Base-by-base conservation (phyloP, 2,797 vertebrate species). In the Channa striata region DNA sequence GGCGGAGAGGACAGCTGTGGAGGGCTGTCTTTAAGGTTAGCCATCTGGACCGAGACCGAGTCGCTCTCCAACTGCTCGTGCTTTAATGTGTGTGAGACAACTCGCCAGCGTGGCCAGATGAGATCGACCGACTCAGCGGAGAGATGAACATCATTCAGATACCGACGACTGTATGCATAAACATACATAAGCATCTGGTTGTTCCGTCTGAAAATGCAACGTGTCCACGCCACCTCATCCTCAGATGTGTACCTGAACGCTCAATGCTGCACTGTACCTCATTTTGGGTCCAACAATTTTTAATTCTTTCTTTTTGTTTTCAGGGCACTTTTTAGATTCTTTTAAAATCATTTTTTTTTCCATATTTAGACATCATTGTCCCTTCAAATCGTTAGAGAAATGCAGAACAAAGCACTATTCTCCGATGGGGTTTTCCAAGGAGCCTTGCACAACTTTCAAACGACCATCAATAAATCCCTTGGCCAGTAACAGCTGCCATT, bases 1-100 rank as follows among this genome's bases (percentile, higher is more conserved):
- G 50, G 46, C 49, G 17, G 53, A 49, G 77, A 57, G 67, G 83
- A 88, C 83, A 87, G 88, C 81, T 88, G 85, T 67, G 58, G 68
- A 75, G 71, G 49, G 72, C 61, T 68, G 76, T 84, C 70, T 86
- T 85, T 91, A 88, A 91, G 90, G 87, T 89, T 87, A 87, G 74
- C 84, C 80, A 89, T 86, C 84, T 90, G 86, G 88, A 85, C 75
- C 14, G 59, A 17, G 53, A 74, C 75, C 71, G 50, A 80, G 72
- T 68, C 69, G 7, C 63, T 49, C 37, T 60, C 48, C 30, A 4
- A 30, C 19, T 47, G 61, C 52, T 65, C 47, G 23, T 60, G 30
- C 57, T 40, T 50, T 33, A 56, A 51, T 63, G 60, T 60, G 34
- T 69, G 50, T 54, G 53, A 34, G 51, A 50, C 42, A 54, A 19